Percentiles rank a stretch among this genome's conserved stretches.
These are phyloP conservation scores for Argya squamiceps DNA, from an alignment of 2,797 vertebrate genomes.

Conservation along the genomic window DNA sequence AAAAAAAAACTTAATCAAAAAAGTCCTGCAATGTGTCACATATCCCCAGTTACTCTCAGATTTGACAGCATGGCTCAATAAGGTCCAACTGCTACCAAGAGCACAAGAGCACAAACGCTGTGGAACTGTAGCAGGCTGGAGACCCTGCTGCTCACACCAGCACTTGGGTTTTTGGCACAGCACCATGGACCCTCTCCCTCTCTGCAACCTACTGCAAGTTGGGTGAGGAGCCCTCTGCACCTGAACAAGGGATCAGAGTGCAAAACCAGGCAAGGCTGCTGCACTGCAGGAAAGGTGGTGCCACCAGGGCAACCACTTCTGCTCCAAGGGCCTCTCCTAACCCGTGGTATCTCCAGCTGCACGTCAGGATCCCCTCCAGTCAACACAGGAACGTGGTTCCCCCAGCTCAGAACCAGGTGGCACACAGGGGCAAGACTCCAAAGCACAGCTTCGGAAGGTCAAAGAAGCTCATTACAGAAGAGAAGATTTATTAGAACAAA, in stretches of 20 bases:
- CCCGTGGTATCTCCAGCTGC: neutral
- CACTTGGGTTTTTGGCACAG: neutral
- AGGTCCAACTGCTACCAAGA: neutral
- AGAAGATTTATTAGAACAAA: neutral
- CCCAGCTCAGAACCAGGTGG: neutral
- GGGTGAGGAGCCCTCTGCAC: neutral
- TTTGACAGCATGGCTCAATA: neutral
- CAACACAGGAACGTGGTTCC: neutral
- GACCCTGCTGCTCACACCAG: neutral
- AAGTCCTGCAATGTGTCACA: constrained; percentile 67
- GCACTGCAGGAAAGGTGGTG: neutral
- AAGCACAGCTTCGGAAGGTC: neutral
- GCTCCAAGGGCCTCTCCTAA: neutral
- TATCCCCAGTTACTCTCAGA: neutral
- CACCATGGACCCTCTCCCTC: neutral
- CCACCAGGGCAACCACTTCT: neutral
- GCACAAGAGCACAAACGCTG: neutral
- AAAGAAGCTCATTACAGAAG: neutral
- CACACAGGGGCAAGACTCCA: neutral
- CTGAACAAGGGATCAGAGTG: neutral
- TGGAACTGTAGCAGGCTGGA: neutral
- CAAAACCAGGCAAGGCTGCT: neutral
- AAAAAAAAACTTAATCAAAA: constrained; percentile 70
- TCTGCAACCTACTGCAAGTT: neutral
- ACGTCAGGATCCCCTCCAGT: neutral